Percentiles rank a stretch among this genome's conserved stretches.
phyloP scores from a whole-genome alignment of 2,888 invertebrate genomes.

The Nomada flava region DNA sequence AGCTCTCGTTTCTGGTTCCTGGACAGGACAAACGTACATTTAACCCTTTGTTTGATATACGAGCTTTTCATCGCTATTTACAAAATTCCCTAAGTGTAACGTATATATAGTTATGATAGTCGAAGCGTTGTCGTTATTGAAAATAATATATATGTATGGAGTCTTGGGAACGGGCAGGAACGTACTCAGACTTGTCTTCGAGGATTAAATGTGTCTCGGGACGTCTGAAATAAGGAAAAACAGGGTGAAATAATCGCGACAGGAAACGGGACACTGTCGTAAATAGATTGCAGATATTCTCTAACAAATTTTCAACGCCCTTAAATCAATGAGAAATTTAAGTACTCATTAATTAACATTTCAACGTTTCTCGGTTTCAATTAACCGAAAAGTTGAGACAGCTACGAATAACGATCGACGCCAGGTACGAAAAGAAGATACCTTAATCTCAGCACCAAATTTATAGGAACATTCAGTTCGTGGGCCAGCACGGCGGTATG shows the following conservation, averaged over 20 bases:
- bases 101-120: no score
- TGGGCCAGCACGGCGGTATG: constrained; percentile 75
- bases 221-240: constrained; percentile 69
- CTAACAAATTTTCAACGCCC: no score
- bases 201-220: constrained; percentile 75
- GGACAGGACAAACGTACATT: constrained; percentile 60
- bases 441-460: constrained; percentile 95
- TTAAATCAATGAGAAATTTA: no score
- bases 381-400: no score
- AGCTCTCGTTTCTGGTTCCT: constrained; percentile 95
- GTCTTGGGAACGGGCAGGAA: constrained; percentile 34
- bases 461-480: constrained; percentile 86
- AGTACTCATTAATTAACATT: neutral
- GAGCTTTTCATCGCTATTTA: neutral
- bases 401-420: neutral
- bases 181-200: constrained; percentile 73
- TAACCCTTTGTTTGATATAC: neutral
- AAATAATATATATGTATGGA: no score
- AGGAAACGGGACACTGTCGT: neutral
- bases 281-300: neutral
- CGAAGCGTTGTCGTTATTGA: no score
- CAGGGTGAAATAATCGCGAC: neutral
- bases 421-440: constrained; percentile 72
- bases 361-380: no score
- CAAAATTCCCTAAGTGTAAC: neutral